Base-by-base conservation (phyloP, 2,797 vertebrate genomes). In the Ficedula albicollis region DNA sequence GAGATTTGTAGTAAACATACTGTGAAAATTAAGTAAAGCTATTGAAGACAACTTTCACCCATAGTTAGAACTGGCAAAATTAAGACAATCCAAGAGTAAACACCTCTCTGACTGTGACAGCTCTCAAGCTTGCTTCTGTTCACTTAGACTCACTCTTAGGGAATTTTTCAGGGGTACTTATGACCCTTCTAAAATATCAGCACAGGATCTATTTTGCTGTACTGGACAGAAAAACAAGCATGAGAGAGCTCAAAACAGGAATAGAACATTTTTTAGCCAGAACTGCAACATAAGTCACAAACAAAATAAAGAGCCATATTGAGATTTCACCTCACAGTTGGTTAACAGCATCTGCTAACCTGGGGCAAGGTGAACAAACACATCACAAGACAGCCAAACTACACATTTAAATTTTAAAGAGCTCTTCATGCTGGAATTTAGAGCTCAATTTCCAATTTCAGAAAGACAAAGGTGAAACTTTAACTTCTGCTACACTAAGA, bases 121-220 rank as follows among this genome's bases (percentile, higher is more conserved):
- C 26, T 82, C 36, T 29, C 52, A 18, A 56, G 11, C 9, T 13
- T 43, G 39, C n/a, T 88, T 59, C 69, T 86, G 36, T 10, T 34
- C 55, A 67, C 15, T 9, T 5, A 58, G 10, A 60, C 10, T 48
- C 8, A 41, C 6, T 7, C 51, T 15, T 0, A 0, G 3, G 25
- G 18, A 66, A 34, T 59, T n/a, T 51, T 66, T 59, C 43, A 69
- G 17, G 17, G 8, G 25, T 39, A 30, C 6, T 55, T n/a, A 21
- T 0, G 17, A 19, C 23, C n/a, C 30, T n/a, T 51, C 39, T 64
- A 66, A 70, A 74, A 43, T n/a, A 88, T 1, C 64, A 59, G 34
- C 55, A 38, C 11, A 27, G 34, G 15, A 92, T 22, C 5, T 55
- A 43, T 29, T 86, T 27, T 67, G 56, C 43, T 55, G 15, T 25